Evolutionary conservation across 2,888 invertebrate genomes (phyloP), one percentile per base, ranked within the genome.

Genomic region (Chymomyza amoena): DNA sequence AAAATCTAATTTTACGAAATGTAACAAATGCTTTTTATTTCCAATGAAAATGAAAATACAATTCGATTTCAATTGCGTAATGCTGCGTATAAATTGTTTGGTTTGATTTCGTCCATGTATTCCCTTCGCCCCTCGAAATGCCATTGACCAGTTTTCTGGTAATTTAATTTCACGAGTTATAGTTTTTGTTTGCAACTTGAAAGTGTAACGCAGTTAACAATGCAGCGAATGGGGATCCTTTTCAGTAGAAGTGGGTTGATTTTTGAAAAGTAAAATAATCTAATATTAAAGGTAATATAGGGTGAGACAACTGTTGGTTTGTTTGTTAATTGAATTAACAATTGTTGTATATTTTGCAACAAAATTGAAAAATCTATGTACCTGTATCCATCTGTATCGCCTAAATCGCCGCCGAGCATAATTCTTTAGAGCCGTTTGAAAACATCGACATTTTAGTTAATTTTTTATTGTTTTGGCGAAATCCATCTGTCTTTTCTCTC

Each of bases 41-140:
- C 56, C 69, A 72, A 70, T 68, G 70, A 70, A 73, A 83, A 77
- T 65, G 68, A 75, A 74, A 73, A 73, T 71, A 76, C 78, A 84
- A 84, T 85, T 85, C 74, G 76, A 85, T 83, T 87, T 84, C 86
- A 81, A 84, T 81, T 86, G 79, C 81, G 78, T 84, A 86, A 86
- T 86, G 88, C 73, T 75, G 80, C 88, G 80, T 78, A 87, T 78
- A 86, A 87, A 88, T 73, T 78, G 78, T 75, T 78, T 75, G 69
- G 69, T 61, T 76, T 76, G 13, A 25, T 25, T 50, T 25, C 62
- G 62, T 20, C 50, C 51, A 50, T 15, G 16, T 36, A 28, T 57
- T 28, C 57, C 18, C 57, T 57, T 25, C 28, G 28, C 13, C 9
- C 15, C 13, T 54, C 3, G 54, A 20, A 54, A 20, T 54, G 16